Conservation (phyloP, 1,140 invertebrate species). For the Palaemon carinicauda region DNA sequence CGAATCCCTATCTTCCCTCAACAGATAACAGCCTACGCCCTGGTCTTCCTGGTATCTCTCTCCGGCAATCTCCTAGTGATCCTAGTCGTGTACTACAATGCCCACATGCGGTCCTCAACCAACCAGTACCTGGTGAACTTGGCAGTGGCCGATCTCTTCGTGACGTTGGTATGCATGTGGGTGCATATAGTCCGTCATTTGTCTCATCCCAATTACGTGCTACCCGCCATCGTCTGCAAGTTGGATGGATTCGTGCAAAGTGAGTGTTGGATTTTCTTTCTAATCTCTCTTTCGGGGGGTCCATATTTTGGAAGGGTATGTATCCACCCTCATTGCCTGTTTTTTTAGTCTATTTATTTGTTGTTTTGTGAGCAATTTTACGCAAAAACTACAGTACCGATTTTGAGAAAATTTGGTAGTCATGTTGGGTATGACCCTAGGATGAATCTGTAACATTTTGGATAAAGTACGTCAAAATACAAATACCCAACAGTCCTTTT, state of each 20-base stretch:
- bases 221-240: constrained; percentile 68
- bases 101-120: constrained; percentile 64
- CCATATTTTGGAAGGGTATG: no score
- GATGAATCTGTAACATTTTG: no score
- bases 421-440: no score
- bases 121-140: constrained; percentile 66
- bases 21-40: constrained; percentile 42
- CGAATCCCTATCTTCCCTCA: background rate
- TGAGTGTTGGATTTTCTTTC: constrained; percentile 61
- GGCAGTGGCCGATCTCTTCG: constrained; percentile 65
- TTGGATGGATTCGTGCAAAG: constrained; percentile 68
- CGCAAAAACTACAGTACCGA: no score
- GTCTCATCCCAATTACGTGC: constrained; percentile 62
- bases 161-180: constrained; percentile 68
- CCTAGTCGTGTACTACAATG: constrained; percentile 67
- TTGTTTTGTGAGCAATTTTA: no score
- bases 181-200: constrained; percentile 65
- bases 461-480: no score
- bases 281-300: background rate
- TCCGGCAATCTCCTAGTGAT: constrained; percentile 69
- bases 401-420: no score
- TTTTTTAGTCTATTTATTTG: no score
- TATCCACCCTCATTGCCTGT: no score
- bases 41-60: constrained; percentile 63
- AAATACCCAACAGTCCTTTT: no score